Conservation (phyloP, 2,797 vertebrate species). For the Dromococcyx pavoninus region DNA sequence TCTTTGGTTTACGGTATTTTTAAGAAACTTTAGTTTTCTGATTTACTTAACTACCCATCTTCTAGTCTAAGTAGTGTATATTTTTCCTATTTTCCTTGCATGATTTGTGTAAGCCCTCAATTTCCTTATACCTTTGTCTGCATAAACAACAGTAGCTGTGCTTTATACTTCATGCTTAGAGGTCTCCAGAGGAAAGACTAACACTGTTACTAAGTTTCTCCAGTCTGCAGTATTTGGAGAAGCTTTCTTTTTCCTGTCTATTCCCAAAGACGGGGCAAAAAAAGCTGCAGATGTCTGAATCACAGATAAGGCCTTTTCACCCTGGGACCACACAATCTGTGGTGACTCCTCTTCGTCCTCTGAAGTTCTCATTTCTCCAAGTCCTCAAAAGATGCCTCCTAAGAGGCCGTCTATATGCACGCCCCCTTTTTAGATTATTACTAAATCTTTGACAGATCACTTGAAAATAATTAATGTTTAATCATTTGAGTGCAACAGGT, state of each 20-base stretch:
- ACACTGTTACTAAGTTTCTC: neutral
- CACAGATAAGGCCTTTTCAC: neutral
- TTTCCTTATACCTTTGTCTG: neutral
- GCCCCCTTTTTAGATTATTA: neutral
- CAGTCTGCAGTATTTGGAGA: neutral
- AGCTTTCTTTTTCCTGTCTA: neutral
- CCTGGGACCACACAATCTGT: fast-evolving
- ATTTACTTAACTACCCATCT: neutral
- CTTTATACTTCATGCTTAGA: neutral
- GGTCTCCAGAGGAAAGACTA: slow-evolving; percentile 5
- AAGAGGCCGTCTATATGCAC: neutral
- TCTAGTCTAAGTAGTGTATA: neutral
- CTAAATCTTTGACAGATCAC: neutral
- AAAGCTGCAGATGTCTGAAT: neutral
- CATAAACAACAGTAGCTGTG: neutral
- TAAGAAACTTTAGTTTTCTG: neutral
- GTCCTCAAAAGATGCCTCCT: neutral
- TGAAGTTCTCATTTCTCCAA: neutral
- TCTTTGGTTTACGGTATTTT: neutral
- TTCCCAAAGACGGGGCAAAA: neutral
- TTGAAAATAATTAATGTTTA: neutral
- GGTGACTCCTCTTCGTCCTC: neutral
- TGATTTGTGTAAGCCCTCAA: neutral
- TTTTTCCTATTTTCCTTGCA: neutral
- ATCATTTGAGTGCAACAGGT: neutral